A percentile compares a stretch with the other conserved stretches of the same genome.
These are phyloP conservation scores for Helleia helle DNA, from an alignment of 2,888 invertebrate genomes.

Conservation along the genomic window DNA sequence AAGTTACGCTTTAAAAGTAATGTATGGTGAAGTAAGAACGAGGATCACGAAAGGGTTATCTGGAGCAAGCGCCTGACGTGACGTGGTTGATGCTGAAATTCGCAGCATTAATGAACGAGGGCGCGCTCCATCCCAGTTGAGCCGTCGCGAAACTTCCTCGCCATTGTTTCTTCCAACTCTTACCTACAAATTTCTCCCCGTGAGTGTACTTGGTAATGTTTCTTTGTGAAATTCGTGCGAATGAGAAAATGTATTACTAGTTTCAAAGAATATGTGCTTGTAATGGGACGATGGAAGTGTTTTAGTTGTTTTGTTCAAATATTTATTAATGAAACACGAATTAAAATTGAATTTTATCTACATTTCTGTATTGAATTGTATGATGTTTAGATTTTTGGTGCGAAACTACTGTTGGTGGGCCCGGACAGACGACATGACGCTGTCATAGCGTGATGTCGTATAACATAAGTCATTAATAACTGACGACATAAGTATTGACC, in stretches of 20 bases:
- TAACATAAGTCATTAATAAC: too few species aligned
- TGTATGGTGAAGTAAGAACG: constrained; percentile 10
- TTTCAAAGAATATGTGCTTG: not conserved
- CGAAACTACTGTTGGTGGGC: too few species aligned
- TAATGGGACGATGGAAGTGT: too few species aligned
- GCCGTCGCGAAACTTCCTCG: constrained; percentile 32
- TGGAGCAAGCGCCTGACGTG: constrained; percentile 7
- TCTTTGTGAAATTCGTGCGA: constrained; percentile 39
- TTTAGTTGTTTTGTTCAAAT: too few species aligned
- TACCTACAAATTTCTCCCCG: constrained; percentile 32
- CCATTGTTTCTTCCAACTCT: constrained; percentile 44
- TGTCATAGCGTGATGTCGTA: too few species aligned
- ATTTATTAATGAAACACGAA: too few species aligned
- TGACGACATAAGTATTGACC: too few species aligned
- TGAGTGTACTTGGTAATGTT: constrained; percentile 37
- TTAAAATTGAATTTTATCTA: too few species aligned
- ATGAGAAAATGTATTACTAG: constrained; percentile 5
- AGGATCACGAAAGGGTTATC: constrained; percentile 13
- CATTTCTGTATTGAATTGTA: too few species aligned
- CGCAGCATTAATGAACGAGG: constrained; percentile 28
- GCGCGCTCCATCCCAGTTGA: constrained; percentile 16
- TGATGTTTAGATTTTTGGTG: too few species aligned
- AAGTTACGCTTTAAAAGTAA: too few species aligned
- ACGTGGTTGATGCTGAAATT: constrained; percentile 5
- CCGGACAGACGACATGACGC: too few species aligned